Base-by-base conservation (phyloP, 1,140 invertebrate species). In the Pristionchus pacificus region DNA sequence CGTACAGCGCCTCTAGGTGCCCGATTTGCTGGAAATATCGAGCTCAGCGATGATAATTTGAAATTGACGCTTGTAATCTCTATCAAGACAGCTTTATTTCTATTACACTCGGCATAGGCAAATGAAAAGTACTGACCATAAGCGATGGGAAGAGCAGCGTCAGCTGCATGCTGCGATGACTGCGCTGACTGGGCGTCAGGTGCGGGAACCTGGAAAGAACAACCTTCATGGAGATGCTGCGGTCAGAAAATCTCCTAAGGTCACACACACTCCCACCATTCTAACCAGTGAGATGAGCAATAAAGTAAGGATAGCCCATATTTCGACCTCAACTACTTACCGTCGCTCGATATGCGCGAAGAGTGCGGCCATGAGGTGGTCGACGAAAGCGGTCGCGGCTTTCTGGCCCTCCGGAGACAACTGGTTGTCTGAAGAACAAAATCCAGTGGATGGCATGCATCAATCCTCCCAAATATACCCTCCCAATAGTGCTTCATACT, bases 261-360 rank as follows among this genome's bases (percentile, higher is more conserved):
- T 19, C 19, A 19, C 19, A 49, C 6, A 10, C 6, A 19, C 6
- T 6, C 19, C 19, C 6, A 10, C 19, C 6, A n/a, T n/a, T n/a
- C n/a, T n/a, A n/a, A n/a, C n/a, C n/a, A n/a, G n/a, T n/a, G n/a
- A n/a, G n/a, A n/a, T n/a, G n/a, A n/a, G n/a, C n/a, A n/a, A n/a
- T n/a, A n/a, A n/a, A n/a, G n/a, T n/a, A n/a, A n/a, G n/a, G n/a
- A n/a, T n/a, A n/a, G n/a, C n/a, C n/a, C n/a, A n/a, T n/a, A n/a
- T n/a, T 49, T 10, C 6, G 6, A 49, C 6, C 6, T 10, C 19
- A 49, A 19, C 19, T 10, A 10, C 38, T 29, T 69, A 75, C 58
- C 74, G 49, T 14, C 29, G 62, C 31, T 75, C 74, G 15, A 75
- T 75, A 66, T 75, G 71, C n/a, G 33, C 57, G 24, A 71, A 24